A percentile compares a stretch with the other conserved stretches of the same genome.
These are phyloP conservation scores for Himalopsyche anomala DNA, from an alignment of 2,888 invertebrate species.

Conservation along the genomic window DNA sequence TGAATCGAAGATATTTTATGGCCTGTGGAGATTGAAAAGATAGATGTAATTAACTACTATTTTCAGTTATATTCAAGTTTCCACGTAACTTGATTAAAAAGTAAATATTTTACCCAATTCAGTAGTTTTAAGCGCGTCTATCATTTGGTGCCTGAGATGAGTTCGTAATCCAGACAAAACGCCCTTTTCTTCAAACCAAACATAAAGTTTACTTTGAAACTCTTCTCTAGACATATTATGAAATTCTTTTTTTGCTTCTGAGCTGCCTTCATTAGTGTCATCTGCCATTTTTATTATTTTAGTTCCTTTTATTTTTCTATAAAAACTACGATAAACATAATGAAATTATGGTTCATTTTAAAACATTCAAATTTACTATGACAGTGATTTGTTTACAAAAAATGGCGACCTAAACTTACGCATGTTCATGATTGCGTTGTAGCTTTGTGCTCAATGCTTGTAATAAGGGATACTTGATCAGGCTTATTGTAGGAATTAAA, in stretches of 20 bases:
- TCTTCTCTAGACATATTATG: constrained; percentile 69
- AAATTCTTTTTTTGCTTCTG: neutral
- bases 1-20: constrained; percentile 71
- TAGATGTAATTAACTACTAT: neutral
- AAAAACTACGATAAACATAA: neutral
- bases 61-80: no score
- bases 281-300: constrained; percentile 66
- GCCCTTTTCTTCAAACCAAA: constrained; percentile 80
- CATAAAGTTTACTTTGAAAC: constrained; percentile 77
- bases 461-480: neutral
- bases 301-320: neutral
- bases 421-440: constrained; percentile 50
- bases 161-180: constrained; percentile 78
- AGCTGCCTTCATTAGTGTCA: constrained; percentile 57
- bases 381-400: constrained; percentile 71
- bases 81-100: neutral
- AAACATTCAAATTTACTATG: constrained; percentile 73
- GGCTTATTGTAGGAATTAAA: no score
- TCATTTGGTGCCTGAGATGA: constrained; percentile 79
- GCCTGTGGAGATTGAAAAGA: constrained; percentile 67
- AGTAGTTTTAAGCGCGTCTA: constrained; percentile 76
- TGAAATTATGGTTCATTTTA: neutral
- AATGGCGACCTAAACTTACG: constrained; percentile 49
- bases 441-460: neutral
- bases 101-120: constrained; percentile 68